These are phyloP conservation scores for Heliothis virescens DNA, from an alignment of 1,140 invertebrate genomes.

Conservation along the genomic window DNA sequence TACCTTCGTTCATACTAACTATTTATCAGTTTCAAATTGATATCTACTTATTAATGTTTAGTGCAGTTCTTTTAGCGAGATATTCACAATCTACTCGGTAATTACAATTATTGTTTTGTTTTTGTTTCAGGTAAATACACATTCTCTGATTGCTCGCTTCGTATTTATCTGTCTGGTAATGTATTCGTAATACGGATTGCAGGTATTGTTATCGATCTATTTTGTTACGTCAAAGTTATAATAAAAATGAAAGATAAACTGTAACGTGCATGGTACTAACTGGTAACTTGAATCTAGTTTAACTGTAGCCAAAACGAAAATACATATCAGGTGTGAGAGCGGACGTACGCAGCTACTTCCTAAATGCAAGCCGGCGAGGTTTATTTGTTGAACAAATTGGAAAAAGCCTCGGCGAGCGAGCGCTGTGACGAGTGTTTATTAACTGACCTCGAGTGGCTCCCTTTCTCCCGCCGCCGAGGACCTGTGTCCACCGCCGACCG, in stretches of 20 bases:
- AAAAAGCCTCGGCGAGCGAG: conserved; percentile 40
- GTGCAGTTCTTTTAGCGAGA: too few relatives aligned
- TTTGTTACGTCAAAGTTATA: too few relatives aligned
- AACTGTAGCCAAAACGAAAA: conserved; percentile 14
- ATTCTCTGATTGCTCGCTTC: neutral
- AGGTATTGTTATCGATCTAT: too few relatives aligned
- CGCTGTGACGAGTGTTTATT: conserved; percentile 53
- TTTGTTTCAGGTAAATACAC: conserved; percentile 36
- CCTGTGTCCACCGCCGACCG: neutral
- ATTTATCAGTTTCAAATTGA: conserved; percentile 37
- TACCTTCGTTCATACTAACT: neutral
- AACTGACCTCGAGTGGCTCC: conserved; percentile 49
- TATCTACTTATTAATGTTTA: neutral
- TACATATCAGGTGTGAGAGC: conserved; percentile 2
- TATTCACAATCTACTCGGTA: neutral
- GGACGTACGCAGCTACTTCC: neutral
- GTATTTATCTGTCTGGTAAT: conserved; percentile 8
- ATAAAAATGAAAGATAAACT: too few relatives aligned
- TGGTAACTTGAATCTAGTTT: neutral
- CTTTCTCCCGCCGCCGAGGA: conserved; percentile 7
- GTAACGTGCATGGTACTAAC: neutral
- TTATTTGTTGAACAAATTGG: conserved; percentile 56
- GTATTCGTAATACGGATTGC: neutral
- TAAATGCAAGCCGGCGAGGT: conserved; percentile 10
- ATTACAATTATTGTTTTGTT: conserved; percentile 1